Base-by-base conservation (phyloP, 2,888 invertebrate species). In the Agrenia bidenticulata region DNA sequence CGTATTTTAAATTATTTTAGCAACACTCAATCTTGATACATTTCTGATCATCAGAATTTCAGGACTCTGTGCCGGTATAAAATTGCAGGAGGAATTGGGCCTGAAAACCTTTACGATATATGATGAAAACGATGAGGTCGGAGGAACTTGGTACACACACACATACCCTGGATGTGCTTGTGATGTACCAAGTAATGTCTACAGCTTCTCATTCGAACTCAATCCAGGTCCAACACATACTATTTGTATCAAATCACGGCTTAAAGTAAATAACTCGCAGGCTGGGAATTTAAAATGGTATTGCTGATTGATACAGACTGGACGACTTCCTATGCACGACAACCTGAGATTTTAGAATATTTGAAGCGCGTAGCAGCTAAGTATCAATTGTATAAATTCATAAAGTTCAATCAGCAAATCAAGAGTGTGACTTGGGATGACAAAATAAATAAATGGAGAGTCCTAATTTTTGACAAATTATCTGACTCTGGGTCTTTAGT, bases 111-210 rank as follows among this genome's bases (percentile, higher is more conserved):
- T 67, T 26, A 69, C 66, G n/a, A 66, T 73, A 39, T 73, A 63
- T 24, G 73, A 73, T 2, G 60, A 60, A 9, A 66, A 73, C 49
- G 11, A 55, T 9, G 73, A 73, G 19, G 64, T 73, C 15, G 73
- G 73, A 11, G 73, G 73, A 17, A 70, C 68, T n/a, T 73, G 73
- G 73, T 27, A 60, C 9, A 59, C 63, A 1, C 70, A 73, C 45
- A 61, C 19, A 11, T 73, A 73, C 54, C 73, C 73, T 13, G 70
- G 70, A 2, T 66, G 66, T 58, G 69, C 63, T 4, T 70, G 70
- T 53, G 72, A 72, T 41, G 56, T 63, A n/a, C 66, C 68, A 1
- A 65, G 67, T 39, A 61, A 61, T 49, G 13, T 61, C 2, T 73
- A 69, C 62, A 63, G 67, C 26, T 70, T 56, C 37, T 70, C 70